Base-by-base conservation (phyloP, 1,140 invertebrate genomes). In the Oedothorax gibbosus region DNA sequence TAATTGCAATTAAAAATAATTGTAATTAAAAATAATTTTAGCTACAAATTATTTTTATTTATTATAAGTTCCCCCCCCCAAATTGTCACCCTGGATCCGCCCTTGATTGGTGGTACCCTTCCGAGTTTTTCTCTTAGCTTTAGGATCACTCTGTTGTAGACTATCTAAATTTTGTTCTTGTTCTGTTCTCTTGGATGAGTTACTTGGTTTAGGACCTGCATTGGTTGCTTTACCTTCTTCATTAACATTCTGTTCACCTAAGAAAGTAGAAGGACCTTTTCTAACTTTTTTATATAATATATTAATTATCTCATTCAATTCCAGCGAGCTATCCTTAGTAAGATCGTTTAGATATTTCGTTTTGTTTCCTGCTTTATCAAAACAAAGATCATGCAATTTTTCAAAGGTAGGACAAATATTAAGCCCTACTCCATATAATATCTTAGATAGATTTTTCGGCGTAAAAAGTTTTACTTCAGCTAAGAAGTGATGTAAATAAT, bases 401-500 rank as follows among this genome's bases (percentile, higher is more conserved):
- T 60, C 72, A 75, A 57, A 75, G 15, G 49, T 57, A 75, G 72
- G 11, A 57, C 72, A 75, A 75, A 75, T 20, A 57, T 75, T 0
- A 75, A 57, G 18, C 60, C 72, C 72, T 75, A 75, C 72, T 75
- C 72, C 72, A 6, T 57, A 0, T 75, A 75, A 20, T 57, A 75
- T 56, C 11, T 9, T 75, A 57, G 72, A 75, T 57, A 75, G 60
- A 75, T 9, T 21, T 75, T 75, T 75, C n/a, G 72, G 72, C 51
- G 72, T 75, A 75, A 75, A 75, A 75, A 75, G 56, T 12, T 21
- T 54, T 54, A 11, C 7, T 21, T 50, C 73, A 14, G 57, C 54
- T 50, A 76, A 62, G 73, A 60, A 76, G 11, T 76, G 73, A 76
- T 76, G 60, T 76, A 76, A 76, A 76, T 76, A 76, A 76, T 76